Base-by-base conservation (phyloP, 2,888 invertebrate genomes). In the Drosophila formosana region DNA sequence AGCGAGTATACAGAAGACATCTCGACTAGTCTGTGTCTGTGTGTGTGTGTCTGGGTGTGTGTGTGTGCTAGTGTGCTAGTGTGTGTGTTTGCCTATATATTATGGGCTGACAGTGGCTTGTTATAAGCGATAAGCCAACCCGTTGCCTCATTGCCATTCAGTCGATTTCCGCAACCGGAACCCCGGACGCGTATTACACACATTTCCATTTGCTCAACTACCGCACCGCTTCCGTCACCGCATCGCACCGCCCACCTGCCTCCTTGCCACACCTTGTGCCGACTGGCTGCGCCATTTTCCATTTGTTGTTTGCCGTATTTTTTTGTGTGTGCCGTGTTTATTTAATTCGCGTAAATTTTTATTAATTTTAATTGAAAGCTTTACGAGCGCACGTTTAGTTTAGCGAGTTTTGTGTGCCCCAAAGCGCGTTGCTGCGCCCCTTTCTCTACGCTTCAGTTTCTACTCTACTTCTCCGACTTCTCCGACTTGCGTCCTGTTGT, bases 291-390 rank as follows among this genome's bases (percentile, higher is more conserved):
- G 46, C 30, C 50, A 57, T 37, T 47, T 47, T 37, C 37, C 28
- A 8, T 25, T 43, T 26, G 13, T 26, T 46, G 13, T 46, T n/a
- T 25, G 11, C 1, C 25, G 25, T 41, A 5, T 30, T 30, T 13
- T 28, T 41, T 23, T 26, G 37, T 26, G 25, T 37, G 45, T 37
- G 11, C 28, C 18, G 75, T 84, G 85, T 82, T 85, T 84, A 82
- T 88, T 88, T 84, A 88, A 88, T 85, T 88, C 78, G 71, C 75
- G 88, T 84, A 82, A 78, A 84, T 86, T 86, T 88, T 82, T 88
- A 84, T 84, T 84, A 88, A 88, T 88, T 88, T 88, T 88, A 84
- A 84, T 88, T 84, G 88, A 88, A 84, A 88, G 88, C 88, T 84
- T 88, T 84, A 86, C 83, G 86, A 78, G 69, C 80, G 58, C 71